Conservation (phyloP, 2,113 vertebrate species). For the Ictidomys tridecemlineatus region DNA sequence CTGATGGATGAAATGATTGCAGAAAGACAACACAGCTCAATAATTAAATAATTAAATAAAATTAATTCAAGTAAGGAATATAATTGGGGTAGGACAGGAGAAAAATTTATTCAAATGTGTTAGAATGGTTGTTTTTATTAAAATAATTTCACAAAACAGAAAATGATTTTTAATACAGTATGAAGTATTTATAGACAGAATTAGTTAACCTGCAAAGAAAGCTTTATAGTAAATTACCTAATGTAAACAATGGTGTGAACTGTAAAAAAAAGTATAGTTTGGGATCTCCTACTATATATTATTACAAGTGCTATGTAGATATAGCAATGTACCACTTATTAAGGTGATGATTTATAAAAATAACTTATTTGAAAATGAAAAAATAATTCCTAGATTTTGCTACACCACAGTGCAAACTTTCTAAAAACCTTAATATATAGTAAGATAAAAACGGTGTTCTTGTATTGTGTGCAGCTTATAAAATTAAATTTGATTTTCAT, state of each 20-base stretch:
- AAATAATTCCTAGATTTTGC: background rate
- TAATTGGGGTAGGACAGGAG: background rate
- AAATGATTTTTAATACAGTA: background rate
- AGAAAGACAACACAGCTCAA: background rate
- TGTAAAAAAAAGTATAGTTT: background rate
- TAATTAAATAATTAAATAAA: background rate
- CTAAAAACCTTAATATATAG: background rate
- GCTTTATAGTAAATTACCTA: background rate
- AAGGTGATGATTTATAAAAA: background rate
- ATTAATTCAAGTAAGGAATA: background rate
- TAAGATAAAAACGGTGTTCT: conserved; percentile 48
- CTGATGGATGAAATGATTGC: background rate
- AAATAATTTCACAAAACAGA: background rate
- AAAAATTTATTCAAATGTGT: background rate
- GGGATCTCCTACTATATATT: background rate
- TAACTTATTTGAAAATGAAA: background rate
- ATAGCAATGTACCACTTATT: background rate
- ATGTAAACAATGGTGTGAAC: background rate
- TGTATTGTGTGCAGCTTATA: background rate
- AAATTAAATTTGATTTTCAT: conserved; percentile 73
- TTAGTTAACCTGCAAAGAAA: background rate
- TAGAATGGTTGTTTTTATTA: background rate
- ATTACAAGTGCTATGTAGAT: background rate
- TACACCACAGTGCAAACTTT: background rate
- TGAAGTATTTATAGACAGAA: background rate